Evolutionary conservation across 2,888 invertebrate genomes (phyloP), one percentile per base, ranked within the genome.

Genomic region (Liopterus haemorrhoidalis): DNA sequence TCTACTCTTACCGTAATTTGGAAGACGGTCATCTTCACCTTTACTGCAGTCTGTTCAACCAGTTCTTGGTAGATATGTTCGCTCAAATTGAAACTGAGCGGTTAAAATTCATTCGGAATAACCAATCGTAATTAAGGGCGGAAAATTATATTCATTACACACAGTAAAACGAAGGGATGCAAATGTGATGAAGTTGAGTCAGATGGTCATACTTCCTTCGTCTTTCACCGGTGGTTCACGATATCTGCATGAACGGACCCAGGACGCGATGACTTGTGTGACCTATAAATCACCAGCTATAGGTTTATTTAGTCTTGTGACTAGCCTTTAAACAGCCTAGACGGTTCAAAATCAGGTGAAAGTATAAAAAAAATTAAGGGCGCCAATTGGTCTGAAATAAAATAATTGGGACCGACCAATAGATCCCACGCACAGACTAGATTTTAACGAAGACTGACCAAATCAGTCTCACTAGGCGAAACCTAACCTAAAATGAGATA

Each of bases 21-120:
- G 47, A 43, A 31, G 45, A 54, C 11, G 61, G 61, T 43, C 38
- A 54, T 42, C 50, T 66, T 15, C 36, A 60, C 31, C 30, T 45
- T 28, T 63, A 31, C 50, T 54, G 60, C 8, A 33, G 45, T 12
- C 41, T 66, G 5, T 61, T 58, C 41, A 56, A 62, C 30, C 64
- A 66, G 47, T 65, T 49, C 48, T 42, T 55, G n/a, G 64, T 66
- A 25, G 61, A 66, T 48, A 62, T 62, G 62, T 67, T 64, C 48
- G 63, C 51, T 0, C 65, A 66, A 57, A 59, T 66, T 9, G 61
- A 62, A 52, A 55, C 54, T 6, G 61, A 62, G 52, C 53, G 59
- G 36, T 42, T 62, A 30, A 33, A 41, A 39, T 63, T 44, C 49
- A 51, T 66, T 12, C 43, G 58, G 28, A 54, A 49, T 11, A 63